Evolutionary conservation across 1,140 invertebrate species (phyloP).

Genomic region (Saccostrea echinata): DNA sequence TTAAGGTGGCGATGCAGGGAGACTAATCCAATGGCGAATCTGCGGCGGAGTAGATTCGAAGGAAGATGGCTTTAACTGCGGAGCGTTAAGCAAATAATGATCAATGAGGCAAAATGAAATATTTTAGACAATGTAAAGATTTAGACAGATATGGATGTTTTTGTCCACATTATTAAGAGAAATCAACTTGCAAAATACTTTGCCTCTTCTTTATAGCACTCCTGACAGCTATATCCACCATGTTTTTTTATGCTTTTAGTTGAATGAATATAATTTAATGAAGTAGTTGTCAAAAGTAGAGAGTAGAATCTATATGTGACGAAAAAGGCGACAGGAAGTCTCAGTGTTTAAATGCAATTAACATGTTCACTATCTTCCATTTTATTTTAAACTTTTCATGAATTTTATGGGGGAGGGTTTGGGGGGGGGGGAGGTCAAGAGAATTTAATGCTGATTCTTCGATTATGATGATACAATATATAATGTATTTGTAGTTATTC

Average conservation of each 20-base stretch:
- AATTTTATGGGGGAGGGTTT: too few relatives aligned
- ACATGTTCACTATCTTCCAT: too few relatives aligned
- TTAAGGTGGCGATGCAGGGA: not conserved
- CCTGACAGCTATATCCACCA: not conserved
- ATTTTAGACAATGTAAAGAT: not conserved
- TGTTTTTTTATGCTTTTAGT: not conserved
- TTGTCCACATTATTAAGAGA: conserved; percentile 7
- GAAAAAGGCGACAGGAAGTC: not conserved
- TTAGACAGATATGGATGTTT: not conserved
- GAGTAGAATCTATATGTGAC: not conserved
- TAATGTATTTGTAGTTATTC: too few relatives aligned
- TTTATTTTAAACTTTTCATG: too few relatives aligned
- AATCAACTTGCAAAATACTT: conserved; percentile 7
- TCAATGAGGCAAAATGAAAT: not conserved
- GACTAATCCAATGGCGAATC: not conserved
- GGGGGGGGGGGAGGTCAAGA: too few relatives aligned
- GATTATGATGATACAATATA: too few relatives aligned
- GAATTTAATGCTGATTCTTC: too few relatives aligned
- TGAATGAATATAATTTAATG: not conserved
- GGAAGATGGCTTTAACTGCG: not conserved
- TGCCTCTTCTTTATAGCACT: not conserved
- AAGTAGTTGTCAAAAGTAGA: not conserved
- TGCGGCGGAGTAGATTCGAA: not conserved
- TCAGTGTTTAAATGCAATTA: not conserved
- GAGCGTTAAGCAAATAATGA: not conserved